Percentiles rank a stretch among this genome's conserved stretches.
phyloP scores from a whole-genome alignment of 2,888 invertebrate species.

The Pogonocherus hispidulus region DNA sequence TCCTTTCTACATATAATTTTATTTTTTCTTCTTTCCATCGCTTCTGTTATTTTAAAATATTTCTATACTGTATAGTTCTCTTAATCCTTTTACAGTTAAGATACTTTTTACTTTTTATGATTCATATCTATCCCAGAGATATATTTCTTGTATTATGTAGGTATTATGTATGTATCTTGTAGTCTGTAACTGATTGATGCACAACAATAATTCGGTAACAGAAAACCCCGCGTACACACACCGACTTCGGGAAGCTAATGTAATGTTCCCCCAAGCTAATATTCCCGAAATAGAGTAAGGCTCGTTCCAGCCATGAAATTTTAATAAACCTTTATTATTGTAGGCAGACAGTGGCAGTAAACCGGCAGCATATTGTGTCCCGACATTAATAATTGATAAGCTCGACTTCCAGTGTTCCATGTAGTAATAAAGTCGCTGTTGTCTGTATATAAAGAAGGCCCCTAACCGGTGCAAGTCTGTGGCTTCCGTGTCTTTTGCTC shows the following conservation, averaged over 20 bases:
- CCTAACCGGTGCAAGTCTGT: constrained; percentile 45
- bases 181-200: too few species aligned
- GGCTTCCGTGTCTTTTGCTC: constrained; percentile 45
- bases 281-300: constrained; percentile 14
- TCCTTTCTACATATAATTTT: too few species aligned
- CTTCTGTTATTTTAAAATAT: too few species aligned
- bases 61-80: too few species aligned
- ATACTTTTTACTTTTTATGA: too few species aligned
- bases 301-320: constrained; percentile 12
- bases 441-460: constrained; percentile 29
- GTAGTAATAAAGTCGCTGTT: constrained; percentile 33
- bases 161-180: too few species aligned
- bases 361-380: constrained; percentile 17
- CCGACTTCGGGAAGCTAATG: background rate
- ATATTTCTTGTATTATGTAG: too few species aligned
- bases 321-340: constrained; percentile 25
- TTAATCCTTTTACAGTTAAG: too few species aligned
- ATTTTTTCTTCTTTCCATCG: too few species aligned
- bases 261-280: constrained; percentile 3
- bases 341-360: constrained; percentile 19
- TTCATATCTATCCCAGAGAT: too few species aligned
- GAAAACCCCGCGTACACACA: background rate
- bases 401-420: constrained; percentile 19
- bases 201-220: background rate
- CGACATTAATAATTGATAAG: constrained; percentile 25